Percentiles rank a stretch among this genome's conserved stretches.
Conservation (phyloP, 2,888 invertebrate species). For the Pomacea canaliculata region DNA sequence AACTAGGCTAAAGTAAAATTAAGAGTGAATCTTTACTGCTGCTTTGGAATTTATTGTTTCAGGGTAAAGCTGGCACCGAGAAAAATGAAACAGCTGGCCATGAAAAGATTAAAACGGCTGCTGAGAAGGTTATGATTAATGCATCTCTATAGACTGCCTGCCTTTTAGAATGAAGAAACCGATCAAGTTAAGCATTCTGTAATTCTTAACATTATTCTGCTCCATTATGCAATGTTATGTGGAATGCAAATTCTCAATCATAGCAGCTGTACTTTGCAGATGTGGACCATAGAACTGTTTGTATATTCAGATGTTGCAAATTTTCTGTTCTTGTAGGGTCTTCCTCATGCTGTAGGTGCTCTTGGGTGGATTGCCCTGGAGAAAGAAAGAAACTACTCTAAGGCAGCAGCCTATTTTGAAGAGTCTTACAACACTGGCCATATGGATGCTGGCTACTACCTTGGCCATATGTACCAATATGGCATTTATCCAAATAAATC, state of each 20-base stretch:
- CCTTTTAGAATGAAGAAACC: no score
- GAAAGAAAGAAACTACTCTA: slow-evolving; percentile 51
- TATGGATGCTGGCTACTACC: slow-evolving; percentile 62
- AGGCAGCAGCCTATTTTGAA: slow-evolving; percentile 58
- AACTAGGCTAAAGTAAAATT: no score
- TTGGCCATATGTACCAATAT: slow-evolving; percentile 60
- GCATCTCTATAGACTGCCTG: no score
- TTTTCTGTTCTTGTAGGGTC: slow-evolving; percentile 43
- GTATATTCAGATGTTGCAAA: background rate
- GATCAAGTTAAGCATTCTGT: no score
- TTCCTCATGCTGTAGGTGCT: slow-evolving; percentile 61
- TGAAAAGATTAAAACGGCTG: slow-evolving; percentile 55
- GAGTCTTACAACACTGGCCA: slow-evolving; percentile 51
- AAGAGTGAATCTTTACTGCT: no score
- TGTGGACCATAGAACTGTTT: background rate
- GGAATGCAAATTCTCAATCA: no score
- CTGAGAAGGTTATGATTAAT: slow-evolving; percentile 47
- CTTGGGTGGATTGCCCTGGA: slow-evolving; percentile 66
- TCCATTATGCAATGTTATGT: no score
- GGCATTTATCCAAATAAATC: slow-evolving; percentile 53
- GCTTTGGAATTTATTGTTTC: slow-evolving; percentile 1
- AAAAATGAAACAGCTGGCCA: slow-evolving; percentile 57
- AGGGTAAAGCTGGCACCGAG: slow-evolving; percentile 63
- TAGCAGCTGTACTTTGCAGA: no score
- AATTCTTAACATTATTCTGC: no score